These are phyloP conservation scores for Micropoecilia bifurca DNA, from an alignment of 2,797 vertebrate genomes.

Conservation along the genomic window DNA sequence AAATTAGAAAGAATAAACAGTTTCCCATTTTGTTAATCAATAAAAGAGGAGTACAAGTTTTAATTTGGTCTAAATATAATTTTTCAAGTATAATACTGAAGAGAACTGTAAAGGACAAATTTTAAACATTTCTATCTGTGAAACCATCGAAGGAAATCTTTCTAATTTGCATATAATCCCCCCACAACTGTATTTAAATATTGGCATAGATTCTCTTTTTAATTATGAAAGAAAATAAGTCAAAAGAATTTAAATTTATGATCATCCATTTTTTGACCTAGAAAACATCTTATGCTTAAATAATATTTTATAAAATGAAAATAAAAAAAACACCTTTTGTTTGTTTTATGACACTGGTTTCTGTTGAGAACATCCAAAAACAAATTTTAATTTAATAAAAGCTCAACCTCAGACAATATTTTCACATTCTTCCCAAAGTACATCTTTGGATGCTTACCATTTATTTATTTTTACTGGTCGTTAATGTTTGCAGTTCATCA, in stretches of 20 bases:
- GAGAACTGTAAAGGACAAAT: not conserved
- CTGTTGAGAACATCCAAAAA: not conserved
- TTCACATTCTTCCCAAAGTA: not conserved
- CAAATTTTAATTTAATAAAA: not conserved
- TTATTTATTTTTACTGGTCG: not conserved
- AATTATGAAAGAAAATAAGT: not conserved
- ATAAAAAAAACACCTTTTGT: not conserved
- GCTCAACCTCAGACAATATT: not conserved
- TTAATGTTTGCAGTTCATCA: not conserved
- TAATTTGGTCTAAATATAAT: not conserved
- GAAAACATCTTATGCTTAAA: not conserved
- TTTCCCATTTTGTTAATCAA: not conserved
- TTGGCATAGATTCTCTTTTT: not conserved
- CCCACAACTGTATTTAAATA: not conserved
- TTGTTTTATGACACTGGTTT: not conserved
- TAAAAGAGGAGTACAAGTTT: not conserved
- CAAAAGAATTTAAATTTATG: not conserved
- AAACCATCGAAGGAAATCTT: not conserved
- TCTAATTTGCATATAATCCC: not conserved
- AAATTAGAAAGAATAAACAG: not conserved
- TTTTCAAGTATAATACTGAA: not conserved
- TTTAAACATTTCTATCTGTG: not conserved
- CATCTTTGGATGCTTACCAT: not conserved
- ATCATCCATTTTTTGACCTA: not conserved
- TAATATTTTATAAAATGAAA: not conserved